A percentile compares a stretch with the other conserved stretches of the same genome.
Conservation (phyloP, 1,140 invertebrate genomes). For the Pygmarrhopalites habei region DNA sequence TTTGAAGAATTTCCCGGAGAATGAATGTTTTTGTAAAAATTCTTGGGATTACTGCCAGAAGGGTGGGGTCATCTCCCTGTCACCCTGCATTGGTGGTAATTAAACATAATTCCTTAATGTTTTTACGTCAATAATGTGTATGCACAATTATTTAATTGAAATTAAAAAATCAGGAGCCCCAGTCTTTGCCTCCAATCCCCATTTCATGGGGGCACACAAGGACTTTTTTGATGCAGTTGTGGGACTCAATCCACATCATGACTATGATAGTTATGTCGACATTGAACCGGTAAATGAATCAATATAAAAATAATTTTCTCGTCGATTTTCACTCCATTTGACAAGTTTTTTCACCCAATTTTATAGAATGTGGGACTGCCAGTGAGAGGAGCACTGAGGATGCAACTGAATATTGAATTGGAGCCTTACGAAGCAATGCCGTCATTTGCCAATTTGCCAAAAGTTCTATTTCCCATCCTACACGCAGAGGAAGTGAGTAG, state of each 20-base stretch:
- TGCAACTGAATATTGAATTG: constrained; percentile 52
- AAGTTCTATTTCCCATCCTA: constrained; percentile 50
- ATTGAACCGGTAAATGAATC: constrained; percentile 60
- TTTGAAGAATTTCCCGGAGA: constrained; percentile 54
- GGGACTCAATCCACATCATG: constrained; percentile 61
- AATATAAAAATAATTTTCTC: constrained; percentile 21
- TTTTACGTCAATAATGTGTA: not conserved
- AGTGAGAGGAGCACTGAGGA: constrained; percentile 46
- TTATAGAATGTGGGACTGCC: constrained; percentile 49
- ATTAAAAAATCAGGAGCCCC: constrained; percentile 49
- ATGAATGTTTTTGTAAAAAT: constrained; percentile 63
- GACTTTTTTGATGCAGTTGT: constrained; percentile 55
- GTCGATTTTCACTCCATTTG: not conserved
- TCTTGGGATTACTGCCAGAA: constrained; percentile 57
- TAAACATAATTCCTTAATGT: not conserved
- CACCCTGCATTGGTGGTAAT: constrained; percentile 49
- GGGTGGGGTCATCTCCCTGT: constrained; percentile 62
- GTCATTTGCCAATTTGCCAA: constrained; percentile 45
- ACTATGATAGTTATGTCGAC: constrained; percentile 64
- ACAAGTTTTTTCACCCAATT: not conserved
- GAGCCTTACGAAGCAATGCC: constrained; percentile 43
- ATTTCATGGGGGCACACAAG: constrained; percentile 66
- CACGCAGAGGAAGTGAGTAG: constrained; percentile 55
- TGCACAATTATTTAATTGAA: not conserved
- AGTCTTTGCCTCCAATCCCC: constrained; percentile 66